Evolutionary conservation across 2,888 invertebrate species (phyloP).

Genomic region (Archaeoteleia sp.): DNA sequence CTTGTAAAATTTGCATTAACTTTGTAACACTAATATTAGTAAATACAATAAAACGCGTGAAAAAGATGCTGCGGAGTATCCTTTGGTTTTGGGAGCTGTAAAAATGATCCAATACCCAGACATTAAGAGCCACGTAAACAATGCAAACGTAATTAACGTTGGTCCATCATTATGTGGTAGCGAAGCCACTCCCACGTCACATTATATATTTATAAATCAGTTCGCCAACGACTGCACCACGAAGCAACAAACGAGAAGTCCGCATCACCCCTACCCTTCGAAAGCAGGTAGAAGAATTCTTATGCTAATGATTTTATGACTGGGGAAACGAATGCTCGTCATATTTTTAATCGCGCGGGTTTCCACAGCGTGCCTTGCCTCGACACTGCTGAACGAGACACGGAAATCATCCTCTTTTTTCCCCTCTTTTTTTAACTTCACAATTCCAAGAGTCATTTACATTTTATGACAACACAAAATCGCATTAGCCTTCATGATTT

Average conservation of each 20-base stretch:
- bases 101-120: conserved; percentile 31
- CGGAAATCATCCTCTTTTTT: conserved; percentile 57
- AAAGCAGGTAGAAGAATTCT: conserved; percentile 74
- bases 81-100: conserved; percentile 6
- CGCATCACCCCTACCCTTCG: conserved; percentile 48
- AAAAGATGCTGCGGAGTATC: too few species aligned
- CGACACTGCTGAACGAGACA: conserved; percentile 51
- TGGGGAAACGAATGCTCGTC: conserved; percentile 75
- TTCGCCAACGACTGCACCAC: conserved; percentile 58
- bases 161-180: conserved; percentile 75
- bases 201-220: conserved; percentile 76
- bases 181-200: conserved; percentile 75
- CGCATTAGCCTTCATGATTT: conserved; percentile 50
- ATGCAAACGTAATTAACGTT: conserved; percentile 74
- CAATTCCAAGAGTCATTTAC: conserved; percentile 54
- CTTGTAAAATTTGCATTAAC: too few species aligned
- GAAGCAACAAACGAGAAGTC: conserved; percentile 45
- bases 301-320: conserved; percentile 76
- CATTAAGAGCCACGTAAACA: conserved; percentile 56
- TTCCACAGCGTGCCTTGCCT: conserved; percentile 62
- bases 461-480: conserved; percentile 54
- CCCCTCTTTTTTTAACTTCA: conserved; percentile 28
- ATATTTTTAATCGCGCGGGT: conserved; percentile 74
- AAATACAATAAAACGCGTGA: too few species aligned
- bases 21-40: too few species aligned